These are phyloP conservation scores for Lochmaea crataegi DNA, from an alignment of 2,888 invertebrate genomes.

Conservation along the genomic window DNA sequence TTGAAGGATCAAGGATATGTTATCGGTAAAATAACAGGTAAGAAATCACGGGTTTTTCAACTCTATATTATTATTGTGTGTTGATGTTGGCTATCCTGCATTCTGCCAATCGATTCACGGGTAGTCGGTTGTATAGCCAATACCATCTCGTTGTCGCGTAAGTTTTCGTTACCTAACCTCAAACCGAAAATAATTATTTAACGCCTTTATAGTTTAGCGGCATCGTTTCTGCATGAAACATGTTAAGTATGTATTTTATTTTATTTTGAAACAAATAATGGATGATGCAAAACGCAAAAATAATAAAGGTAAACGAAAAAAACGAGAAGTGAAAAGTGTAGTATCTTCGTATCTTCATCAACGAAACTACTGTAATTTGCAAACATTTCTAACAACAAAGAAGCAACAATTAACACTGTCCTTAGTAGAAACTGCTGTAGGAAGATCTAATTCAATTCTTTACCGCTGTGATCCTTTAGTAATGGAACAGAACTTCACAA, in stretches of 20 bases:
- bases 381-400: slow-evolving; percentile 38
- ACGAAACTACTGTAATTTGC: slow-evolving; percentile 58
- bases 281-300: slow-evolving; percentile 58
- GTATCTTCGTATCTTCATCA: slow-evolving; percentile 77
- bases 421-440: slow-evolving; percentile 69
- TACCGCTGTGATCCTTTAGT: slow-evolving; percentile 81
- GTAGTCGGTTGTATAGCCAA: neutral
- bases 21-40: too few species aligned
- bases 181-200: slow-evolving; percentile 5
- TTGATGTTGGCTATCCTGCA: neutral
- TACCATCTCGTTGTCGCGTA: neutral
- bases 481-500: slow-evolving; percentile 80
- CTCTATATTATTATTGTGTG: neutral
- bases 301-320: slow-evolving; percentile 72
- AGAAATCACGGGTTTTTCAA: neutral
- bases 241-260: slow-evolving; percentile 18
- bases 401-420: slow-evolving; percentile 37
- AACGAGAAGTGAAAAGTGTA: slow-evolving; percentile 75
- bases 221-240: slow-evolving; percentile 7
- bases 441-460: slow-evolving; percentile 80
- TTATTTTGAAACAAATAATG: slow-evolving; percentile 49
- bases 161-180: slow-evolving; percentile 7
- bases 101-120: neutral
- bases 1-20: too few species aligned
- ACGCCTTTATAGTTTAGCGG: slow-evolving; percentile 3